Base-by-base conservation (phyloP, 2,113 vertebrate genomes). In the Sula dactylatra region DNA sequence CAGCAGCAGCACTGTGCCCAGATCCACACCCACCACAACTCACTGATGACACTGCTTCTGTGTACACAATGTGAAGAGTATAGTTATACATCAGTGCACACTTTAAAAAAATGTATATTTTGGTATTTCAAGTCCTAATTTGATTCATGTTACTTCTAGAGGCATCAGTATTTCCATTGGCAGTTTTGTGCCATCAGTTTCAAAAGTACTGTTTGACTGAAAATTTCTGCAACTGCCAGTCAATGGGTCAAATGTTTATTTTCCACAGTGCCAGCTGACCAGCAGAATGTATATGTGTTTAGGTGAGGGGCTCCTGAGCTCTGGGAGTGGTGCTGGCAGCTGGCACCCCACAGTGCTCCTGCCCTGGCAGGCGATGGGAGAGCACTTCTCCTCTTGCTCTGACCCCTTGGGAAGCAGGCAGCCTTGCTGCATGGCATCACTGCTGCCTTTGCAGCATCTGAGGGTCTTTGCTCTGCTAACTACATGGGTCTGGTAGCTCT, bases 351-450 rank as follows among this genome's bases (percentile, higher is more conserved):
- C 40, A 66, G 24, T 1, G 2, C 21, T 84, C 62, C 90, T 73
- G n/a, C 27, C 40, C 10, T 8, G 32, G 38, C 40, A 85, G 40
- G 31, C 8, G 12, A 26, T 8, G 58, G 34, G 34, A 36, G 36
- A 65, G 9, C 0, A 0, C 12, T 52, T 55, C 69, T 80, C 56
- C 42, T 40, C 47, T 76, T 7, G 10, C 9, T 52, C 27, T 1
- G 2, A 2, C 3, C 24, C 31, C 22, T 13, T 59, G 62, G 70
- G 64, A 50, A 70, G 22, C 42, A 55, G 44, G 19, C 16, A 56
- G 52, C n/a, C 67, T 24, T 61, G 34, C 52, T 72, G 56, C 32
- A 40, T 44, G 40, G 24, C 19, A 40, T 22, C 26, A 11, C 26
- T 22, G 26, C 45, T 91, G 77, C 54, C 40, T 89, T 69, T 61